Percentiles rank a stretch among this genome's conserved stretches.
These are phyloP conservation scores for Mamestra configurata DNA, from an alignment of 1,140 invertebrate genomes.

Conservation along the genomic window DNA sequence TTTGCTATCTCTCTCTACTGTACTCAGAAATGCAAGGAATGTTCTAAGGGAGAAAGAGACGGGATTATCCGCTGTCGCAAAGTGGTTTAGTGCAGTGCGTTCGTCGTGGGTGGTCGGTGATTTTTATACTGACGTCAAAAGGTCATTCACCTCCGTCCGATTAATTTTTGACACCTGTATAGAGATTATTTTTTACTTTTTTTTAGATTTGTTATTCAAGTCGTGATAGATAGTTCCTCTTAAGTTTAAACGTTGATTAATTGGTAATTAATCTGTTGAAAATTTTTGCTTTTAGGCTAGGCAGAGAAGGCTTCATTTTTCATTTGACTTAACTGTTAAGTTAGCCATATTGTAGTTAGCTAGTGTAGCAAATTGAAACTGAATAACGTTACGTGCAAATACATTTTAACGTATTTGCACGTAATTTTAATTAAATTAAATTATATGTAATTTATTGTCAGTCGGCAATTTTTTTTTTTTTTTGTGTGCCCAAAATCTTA, in stretches of 20 bases:
- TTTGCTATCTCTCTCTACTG: slow-evolving; percentile 1
- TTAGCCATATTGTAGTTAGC: too few species aligned
- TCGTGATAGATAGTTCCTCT: slow-evolving; percentile 13
- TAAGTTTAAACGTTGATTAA: slow-evolving; percentile 33
- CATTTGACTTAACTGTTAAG: background rate
- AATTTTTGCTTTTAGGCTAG: background rate
- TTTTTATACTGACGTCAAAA: slow-evolving; percentile 51
- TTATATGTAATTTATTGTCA: too few species aligned
- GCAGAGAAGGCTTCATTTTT: background rate
- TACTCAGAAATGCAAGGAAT: background rate
- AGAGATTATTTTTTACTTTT: background rate
- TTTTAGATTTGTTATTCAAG: background rate
- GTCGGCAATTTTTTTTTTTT: too few species aligned
- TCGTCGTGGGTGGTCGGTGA: slow-evolving; percentile 46
- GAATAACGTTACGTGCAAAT: too few species aligned
- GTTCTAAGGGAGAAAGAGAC: slow-evolving; percentile 24
- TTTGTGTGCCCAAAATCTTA: too few species aligned
- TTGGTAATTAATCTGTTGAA: slow-evolving; percentile 33
- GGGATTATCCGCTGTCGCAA: slow-evolving; percentile 3
- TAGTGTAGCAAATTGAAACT: too few species aligned
- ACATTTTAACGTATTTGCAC: too few species aligned
- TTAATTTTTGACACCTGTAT: slow-evolving; percentile 50
- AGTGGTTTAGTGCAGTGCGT: slow-evolving; percentile 23
- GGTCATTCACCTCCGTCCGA: slow-evolving; percentile 43
- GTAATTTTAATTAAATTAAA: too few species aligned